Base-by-base conservation (phyloP, 2,113 vertebrate genomes). In the Myocastor coypus region DNA sequence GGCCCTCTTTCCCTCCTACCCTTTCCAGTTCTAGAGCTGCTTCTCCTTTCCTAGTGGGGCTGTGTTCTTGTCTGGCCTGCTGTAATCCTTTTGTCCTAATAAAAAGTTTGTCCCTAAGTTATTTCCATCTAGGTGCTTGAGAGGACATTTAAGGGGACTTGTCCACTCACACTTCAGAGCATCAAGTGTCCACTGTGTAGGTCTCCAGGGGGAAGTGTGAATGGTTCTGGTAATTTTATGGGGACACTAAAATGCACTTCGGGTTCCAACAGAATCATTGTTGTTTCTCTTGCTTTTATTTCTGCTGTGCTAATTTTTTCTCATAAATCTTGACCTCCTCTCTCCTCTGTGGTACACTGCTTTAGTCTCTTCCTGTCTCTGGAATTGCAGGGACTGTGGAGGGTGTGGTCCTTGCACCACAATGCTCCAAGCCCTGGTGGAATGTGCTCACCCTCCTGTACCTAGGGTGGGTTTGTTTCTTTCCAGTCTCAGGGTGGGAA, bases 51-150 rank as follows among this genome's bases (percentile, higher is more conserved):
- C n/a, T 46, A 24, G 61, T 22, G 19, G 52, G 34, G 5, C n/a
- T 63, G 3, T 77, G 20, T 71, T 88, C 46, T 61, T 92, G 22
- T 20, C 30, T 59, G 61, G 1, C 10, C 26, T 46, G 30, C 26
- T 63, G 81, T 46, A 91, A 63, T 80, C 10, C 26, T 73, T 63
- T 73, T 64, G 80, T 91, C 20, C 63, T 75, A 89, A 85, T 75
- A 13, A 28, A 69, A 61, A 93, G 12, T 50, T 92, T 52, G 40
- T 94, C 57, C 86, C 50, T 64, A 69, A 85, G 37, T 96, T 93
- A 28, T 89, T 94, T 71, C 50, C 77, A 92, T 52, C 17, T 50
- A 63, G 16, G 63, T 12, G 4, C 50, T 94, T 87, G 61, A 78
- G 50, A 92, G 55, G 73, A 61, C 46, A 55, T 17, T 75, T 71